phyloP scores from a whole-genome alignment of 1,140 invertebrate genomes.

The Drosophila nikananu region DNA sequence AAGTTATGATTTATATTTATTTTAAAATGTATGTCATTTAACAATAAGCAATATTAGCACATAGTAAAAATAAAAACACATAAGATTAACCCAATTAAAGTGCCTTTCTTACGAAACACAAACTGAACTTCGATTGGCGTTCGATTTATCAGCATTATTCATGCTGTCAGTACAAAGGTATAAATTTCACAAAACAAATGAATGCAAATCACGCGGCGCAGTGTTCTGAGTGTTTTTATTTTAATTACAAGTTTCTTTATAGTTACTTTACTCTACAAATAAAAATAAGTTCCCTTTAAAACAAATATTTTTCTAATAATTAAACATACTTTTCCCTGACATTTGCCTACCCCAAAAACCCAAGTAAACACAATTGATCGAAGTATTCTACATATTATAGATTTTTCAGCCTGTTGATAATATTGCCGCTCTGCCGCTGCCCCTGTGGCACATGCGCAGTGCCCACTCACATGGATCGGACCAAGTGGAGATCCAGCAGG shows the following conservation, averaged over 20 bases:
- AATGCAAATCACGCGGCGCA: conserved; percentile 19
- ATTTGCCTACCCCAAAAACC: background rate
- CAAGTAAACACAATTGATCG: background rate
- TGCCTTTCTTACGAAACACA: background rate
- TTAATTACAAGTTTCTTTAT: background rate
- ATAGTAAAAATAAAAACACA: too few species aligned
- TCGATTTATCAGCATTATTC: conserved; percentile 30
- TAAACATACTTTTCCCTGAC: too few species aligned
- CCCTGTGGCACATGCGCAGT: conserved; percentile 65
- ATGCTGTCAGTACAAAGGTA: conserved; percentile 31
- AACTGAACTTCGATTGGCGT: conserved; percentile 8
- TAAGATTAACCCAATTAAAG: background rate
- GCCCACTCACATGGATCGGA: conserved; percentile 71
- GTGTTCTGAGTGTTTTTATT: background rate
- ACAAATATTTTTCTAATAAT: too few species aligned
- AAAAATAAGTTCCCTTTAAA: background rate
- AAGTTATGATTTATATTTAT: too few species aligned
- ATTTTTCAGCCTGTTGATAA: conserved; percentile 15
- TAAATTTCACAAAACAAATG: conserved; percentile 6
- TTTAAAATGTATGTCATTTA: too few species aligned
- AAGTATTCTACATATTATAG: background rate
- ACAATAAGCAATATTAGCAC: too few species aligned
- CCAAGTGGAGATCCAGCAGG: background rate
- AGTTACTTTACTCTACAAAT: background rate
- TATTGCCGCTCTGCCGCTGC: background rate